These are phyloP conservation scores for Xyliphius kryptos DNA, from an alignment of 2,113 vertebrate species.

Conservation along the genomic window DNA sequence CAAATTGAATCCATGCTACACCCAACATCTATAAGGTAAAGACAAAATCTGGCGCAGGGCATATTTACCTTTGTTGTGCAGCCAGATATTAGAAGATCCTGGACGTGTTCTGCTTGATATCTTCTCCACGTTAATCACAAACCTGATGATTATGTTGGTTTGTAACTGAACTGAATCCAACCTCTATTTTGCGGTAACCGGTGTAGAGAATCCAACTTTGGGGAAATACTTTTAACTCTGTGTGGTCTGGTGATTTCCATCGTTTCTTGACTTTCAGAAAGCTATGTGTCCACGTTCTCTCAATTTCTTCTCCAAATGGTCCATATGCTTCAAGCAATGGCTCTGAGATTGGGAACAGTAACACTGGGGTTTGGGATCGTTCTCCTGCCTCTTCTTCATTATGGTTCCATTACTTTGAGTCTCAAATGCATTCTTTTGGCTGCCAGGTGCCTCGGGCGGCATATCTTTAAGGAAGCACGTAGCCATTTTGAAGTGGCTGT, in stretches of 20 bases:
- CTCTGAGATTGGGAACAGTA: no score
- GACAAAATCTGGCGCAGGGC: no score
- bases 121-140: no score
- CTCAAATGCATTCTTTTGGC: background rate
- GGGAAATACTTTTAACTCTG: conserved; percentile 44
- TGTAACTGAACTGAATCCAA: background rate
- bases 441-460: conserved; percentile 2
- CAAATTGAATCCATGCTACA: no score
- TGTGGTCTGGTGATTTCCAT: conserved; percentile 13
- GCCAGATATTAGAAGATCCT: no score
- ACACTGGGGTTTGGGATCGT: no score
- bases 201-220: conserved; percentile 24
- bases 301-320: no score
- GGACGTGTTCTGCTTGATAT: no score
- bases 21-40: no score
- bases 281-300: background rate
- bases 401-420: background rate
- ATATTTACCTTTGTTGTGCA: no score
- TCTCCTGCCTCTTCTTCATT: background rate
- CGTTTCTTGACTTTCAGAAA: conserved; percentile 7
- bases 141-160: no score
- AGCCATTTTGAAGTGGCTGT: background rate
- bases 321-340: no score
- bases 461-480: conserved; percentile 32
- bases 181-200: conserved; percentile 6